Conservation (phyloP, 2,888 invertebrate genomes). For the Aromia moschata region DNA sequence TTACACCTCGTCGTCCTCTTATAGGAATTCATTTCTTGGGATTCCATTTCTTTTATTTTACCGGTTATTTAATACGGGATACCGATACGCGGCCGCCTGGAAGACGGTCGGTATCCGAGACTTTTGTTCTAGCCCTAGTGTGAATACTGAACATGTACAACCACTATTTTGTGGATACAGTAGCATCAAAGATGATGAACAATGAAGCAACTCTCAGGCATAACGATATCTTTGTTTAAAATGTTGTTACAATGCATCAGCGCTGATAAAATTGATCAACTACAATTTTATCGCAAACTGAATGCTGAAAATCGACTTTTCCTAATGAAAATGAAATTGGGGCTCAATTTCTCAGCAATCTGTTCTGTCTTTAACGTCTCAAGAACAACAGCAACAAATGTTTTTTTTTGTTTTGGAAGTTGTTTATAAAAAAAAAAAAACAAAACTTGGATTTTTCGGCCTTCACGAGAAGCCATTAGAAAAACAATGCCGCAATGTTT, state of each 20-base stretch:
- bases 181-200: too few relatives aligned
- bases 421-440: not conserved
- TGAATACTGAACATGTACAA: too few relatives aligned
- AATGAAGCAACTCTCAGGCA: not conserved
- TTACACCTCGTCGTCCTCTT: too few relatives aligned
- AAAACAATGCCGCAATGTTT: slow-evolving; percentile 10
- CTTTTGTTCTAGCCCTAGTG: too few relatives aligned
- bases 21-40: too few relatives aligned
- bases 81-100: too few relatives aligned
- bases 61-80: too few relatives aligned
- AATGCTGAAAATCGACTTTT: not conserved
- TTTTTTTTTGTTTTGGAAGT: not conserved
- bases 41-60: too few relatives aligned
- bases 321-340: not conserved
- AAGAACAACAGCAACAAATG: not conserved
- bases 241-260: not conserved
- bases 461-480: not conserved
- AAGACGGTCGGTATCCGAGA: too few relatives aligned
- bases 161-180: too few relatives aligned
- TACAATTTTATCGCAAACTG: not conserved
- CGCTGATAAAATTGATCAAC: not conserved
- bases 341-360: not conserved
- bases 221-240: not conserved
- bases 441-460: slow-evolving; percentile 17
- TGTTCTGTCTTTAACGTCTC: not conserved